Conservation (phyloP, 2,113 vertebrate genomes). For the Ancistrus triradiatus region DNA sequence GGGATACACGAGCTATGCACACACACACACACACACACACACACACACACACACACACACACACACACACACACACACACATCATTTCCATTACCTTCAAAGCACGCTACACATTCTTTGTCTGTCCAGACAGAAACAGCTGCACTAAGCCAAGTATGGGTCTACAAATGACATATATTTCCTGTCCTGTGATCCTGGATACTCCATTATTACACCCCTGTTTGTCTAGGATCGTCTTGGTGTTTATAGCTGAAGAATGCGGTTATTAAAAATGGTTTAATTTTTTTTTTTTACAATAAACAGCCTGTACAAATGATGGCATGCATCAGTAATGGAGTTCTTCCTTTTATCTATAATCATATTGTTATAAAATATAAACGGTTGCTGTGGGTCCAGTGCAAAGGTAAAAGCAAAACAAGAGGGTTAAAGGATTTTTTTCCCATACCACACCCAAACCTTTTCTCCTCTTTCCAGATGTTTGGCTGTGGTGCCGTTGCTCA, state of each 20-base stretch:
- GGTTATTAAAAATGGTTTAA: neutral
- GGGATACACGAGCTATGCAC: constrained; percentile 15
- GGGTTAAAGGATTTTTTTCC: no score
- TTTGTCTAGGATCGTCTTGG: neutral
- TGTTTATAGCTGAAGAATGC: neutral
- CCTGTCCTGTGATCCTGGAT: neutral
- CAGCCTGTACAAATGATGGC: neutral
- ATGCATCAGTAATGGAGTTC: no score
- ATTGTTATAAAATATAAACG: no score
- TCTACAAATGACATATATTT: constrained; percentile 11
- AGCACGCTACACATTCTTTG: constrained; percentile 23
- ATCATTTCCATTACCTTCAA: neutral
- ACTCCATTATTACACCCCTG: neutral
- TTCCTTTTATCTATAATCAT: no score
- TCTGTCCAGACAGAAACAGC: constrained; percentile 4
- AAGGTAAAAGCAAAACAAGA: no score
- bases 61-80: neutral
- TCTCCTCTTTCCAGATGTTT: constrained; percentile 70
- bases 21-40: neutral
- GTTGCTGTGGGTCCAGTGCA: no score
- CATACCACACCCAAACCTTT: no score
- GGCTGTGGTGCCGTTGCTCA: constrained; percentile 81
- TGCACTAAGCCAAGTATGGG: constrained; percentile 1
- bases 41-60: constrained; percentile 3
- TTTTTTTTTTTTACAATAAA: neutral